Evolutionary conservation across 2,888 invertebrate genomes (phyloP), one percentile per base, ranked within the genome.

Genomic region (Galerucella nymphaeae): DNA sequence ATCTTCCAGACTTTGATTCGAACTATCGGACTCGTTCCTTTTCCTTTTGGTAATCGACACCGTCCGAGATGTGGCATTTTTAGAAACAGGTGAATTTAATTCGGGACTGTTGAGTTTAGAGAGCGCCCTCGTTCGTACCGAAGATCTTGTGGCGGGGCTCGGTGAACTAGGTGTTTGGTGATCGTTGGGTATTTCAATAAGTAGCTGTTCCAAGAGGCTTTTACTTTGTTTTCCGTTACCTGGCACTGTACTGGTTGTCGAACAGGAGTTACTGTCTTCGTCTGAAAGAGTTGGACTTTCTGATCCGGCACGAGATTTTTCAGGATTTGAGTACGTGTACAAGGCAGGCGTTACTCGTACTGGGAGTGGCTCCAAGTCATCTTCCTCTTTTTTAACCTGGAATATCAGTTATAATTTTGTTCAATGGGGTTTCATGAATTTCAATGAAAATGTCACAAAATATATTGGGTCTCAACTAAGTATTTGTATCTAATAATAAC

Each of bases 21-120:
- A 92, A 85, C 93, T 93, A 81, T 94, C 95, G 0, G 94, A 94
- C 83, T 94, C 95, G 82, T 93, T 91, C 62, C 94, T 89, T 84
- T 93, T 93, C 72, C 95, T 89, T 84, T 95, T 94, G 20, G 87
- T 84, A 76, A 80, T 67, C 16, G 61, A 45, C n/a, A 68, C 73
- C 18, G 62, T 64, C 9, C 75, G 71, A 58, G 48, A 55, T 23
- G 53, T 55, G 1, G 75, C 50, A 62, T 74, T 73, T 20, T 73
- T 74, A 50, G 80, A 74, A 38, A 81, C 80, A 14, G 84, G 85
- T 5, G 85, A 85, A 75, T 82, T 84, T 63, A 84, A 72, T 74
- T 92, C 89, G 0, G 93, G 93, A 81, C 91, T 91, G 83, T 89
- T 91, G 80, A 93, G 85, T 81, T 92, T 92, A 82, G 91, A 92